These are phyloP conservation scores for Euleptes europaea DNA, from an alignment of 2,113 vertebrate genomes.

Conservation along the genomic window DNA sequence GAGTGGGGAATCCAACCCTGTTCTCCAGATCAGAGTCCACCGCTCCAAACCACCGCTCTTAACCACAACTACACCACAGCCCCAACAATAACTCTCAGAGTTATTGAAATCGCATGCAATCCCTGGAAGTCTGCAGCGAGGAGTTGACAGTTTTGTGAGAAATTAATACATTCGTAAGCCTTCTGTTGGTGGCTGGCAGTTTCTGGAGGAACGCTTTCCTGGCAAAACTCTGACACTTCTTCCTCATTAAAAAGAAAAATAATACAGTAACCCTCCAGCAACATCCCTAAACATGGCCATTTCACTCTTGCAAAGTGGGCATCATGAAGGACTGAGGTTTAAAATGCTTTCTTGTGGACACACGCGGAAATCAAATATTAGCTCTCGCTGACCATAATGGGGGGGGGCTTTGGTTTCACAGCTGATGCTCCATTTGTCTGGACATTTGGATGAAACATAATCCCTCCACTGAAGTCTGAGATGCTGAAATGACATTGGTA, in stretches of 20 bases:
- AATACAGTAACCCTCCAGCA: not conserved
- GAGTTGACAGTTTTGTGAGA: not conserved
- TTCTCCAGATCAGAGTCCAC: no score
- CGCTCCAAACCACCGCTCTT: no score
- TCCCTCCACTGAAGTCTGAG: no score
- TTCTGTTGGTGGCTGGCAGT: not conserved
- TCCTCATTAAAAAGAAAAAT: not conserved
- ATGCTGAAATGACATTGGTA: no score
- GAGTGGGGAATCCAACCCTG: no score
- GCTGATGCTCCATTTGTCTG: no score
- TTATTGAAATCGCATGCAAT: not conserved
- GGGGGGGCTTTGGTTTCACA: no score
- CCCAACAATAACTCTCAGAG: not conserved
- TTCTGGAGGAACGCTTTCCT: not conserved
- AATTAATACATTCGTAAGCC: not conserved
- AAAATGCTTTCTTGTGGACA: no score
- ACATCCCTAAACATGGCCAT: not conserved
- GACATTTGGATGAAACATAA: no score
- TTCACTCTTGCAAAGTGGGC: not conserved
- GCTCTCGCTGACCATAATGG: no score
- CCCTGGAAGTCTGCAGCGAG: not conserved
- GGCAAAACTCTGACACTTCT: not conserved
- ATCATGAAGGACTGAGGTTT: not conserved
- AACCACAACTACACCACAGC: no score
- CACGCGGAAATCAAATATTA: no score